Evolutionary conservation across 2,888 invertebrate genomes (phyloP).

Genomic region (Tenodera sinensis): DNA sequence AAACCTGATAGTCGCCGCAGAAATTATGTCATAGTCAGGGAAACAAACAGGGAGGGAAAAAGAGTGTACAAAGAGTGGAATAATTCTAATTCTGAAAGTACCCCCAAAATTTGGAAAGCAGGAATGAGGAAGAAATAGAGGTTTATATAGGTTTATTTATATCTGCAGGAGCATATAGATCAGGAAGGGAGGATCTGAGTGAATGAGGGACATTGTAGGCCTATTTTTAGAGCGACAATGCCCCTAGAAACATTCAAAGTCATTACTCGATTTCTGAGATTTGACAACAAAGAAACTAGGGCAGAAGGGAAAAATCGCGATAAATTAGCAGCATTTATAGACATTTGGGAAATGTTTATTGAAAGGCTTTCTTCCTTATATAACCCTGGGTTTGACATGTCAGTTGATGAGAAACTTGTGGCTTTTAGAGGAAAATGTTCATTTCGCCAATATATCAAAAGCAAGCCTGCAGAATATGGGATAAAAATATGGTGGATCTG

Average conservation of each 20-base stretch:
- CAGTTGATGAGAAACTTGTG: not conserved
- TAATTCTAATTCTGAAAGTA: too few relatives aligned
- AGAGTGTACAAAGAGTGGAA: too few relatives aligned
- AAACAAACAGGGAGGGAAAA: too few relatives aligned
- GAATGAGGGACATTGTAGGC: not conserved
- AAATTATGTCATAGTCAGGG: too few relatives aligned
- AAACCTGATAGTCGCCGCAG: too few relatives aligned
- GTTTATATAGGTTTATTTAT: not conserved
- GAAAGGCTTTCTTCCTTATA: too few relatives aligned
- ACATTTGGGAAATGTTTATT: too few relatives aligned
- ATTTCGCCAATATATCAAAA: not conserved
- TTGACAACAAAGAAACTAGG: not conserved
- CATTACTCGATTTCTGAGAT: not conserved
- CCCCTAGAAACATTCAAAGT: not conserved
- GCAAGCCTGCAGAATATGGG: not conserved
- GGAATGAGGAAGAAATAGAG: not conserved
- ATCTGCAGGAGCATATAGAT: not conserved
- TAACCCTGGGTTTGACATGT: not conserved
- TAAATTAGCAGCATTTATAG: too few relatives aligned
- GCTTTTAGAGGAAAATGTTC: not conserved
- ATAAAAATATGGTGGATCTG: not conserved
- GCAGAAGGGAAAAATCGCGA: not conserved
- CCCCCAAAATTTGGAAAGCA: not conserved
- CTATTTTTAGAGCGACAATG: not conserved
- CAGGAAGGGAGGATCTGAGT: not conserved